These are phyloP conservation scores for Alligator mississippiensis DNA, from an alignment of 2,113 vertebrate species.

Conservation along the genomic window DNA sequence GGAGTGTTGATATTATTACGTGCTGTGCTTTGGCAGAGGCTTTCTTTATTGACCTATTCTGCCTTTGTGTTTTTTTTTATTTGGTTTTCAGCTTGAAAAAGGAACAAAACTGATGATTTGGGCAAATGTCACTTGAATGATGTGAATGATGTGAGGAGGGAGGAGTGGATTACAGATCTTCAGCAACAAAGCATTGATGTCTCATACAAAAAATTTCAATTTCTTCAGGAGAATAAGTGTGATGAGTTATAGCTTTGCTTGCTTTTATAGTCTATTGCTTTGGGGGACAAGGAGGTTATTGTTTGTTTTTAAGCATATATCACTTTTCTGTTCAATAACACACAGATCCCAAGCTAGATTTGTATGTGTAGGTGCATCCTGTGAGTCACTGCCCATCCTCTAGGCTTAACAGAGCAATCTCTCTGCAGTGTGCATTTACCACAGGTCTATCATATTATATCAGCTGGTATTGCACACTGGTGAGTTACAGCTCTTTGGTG, in stretches of 20 bases:
- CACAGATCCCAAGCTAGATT: background rate
- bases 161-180: background rate
- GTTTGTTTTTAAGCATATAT: background rate
- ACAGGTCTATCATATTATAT: background rate
- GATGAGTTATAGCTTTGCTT: conserved; percentile 31
- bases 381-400: background rate
- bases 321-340: background rate
- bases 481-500: conserved; percentile 45
- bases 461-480: conserved; percentile 11
- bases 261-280: background rate
- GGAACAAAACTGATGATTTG: background rate
- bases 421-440: background rate
- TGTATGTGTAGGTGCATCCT: background rate
- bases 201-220: conserved; percentile 22
- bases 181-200: conserved; percentile 44
- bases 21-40: background rate
- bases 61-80: background rate
- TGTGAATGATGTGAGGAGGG: background rate
- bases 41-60: background rate
- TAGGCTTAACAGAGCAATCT: background rate
- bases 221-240: conserved; percentile 23
- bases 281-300: background rate
- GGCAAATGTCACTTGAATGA: background rate
- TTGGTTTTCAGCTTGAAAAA: background rate
- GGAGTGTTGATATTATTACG: background rate